Base-by-base conservation (phyloP, 2,888 invertebrate species). In the Melipona beecheii region DNA sequence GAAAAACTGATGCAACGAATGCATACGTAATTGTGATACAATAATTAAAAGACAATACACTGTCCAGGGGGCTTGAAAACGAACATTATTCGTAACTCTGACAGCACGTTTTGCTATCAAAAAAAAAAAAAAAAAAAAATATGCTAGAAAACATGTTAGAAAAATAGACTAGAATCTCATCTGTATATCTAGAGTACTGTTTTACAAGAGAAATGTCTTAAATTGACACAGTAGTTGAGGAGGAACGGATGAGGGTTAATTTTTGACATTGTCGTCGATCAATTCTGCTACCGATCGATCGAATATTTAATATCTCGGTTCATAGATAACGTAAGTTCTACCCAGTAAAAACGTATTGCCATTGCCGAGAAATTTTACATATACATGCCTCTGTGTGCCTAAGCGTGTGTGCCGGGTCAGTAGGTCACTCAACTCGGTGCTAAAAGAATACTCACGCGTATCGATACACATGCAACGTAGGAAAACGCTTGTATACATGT, bases 381-480 rank as follows among this genome's bases (percentile, higher is more conserved):
- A 60, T 52, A 68, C 52, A 21, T 54, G 43, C 56, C 71, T 62
- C 78, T 58, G 83, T 75, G 76, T 64, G 75, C 65, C 64, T 80
- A 83, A 77, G 75, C 77, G 84, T 85, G 81, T 78, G 86, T 64
- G 91, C 60, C 87, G 87, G 91, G 91, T 91, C 91, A 91, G 91
- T 91, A 81, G 91, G 91, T 91, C 91, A 90, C 78, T 84, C 88
- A 87, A 85, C 88, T 87, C 87, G 83, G 84, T 85, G 87, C 84
- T 90, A 89, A 91, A 87, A 88, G 88, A 77, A 89, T 81, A 79
- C 82, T 81, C 81, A 24, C 68, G 79, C 75, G 83, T 84, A 75
- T 75, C 78, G 77, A 83, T 75, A 75, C 83, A 74, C 76, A 58
- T 78, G 73, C 73, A 73, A 62, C 77, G 66, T 70, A 81, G 66